phyloP scores from a whole-genome alignment of 2,113 vertebrate genomes.

The Pandion haliaetus region DNA sequence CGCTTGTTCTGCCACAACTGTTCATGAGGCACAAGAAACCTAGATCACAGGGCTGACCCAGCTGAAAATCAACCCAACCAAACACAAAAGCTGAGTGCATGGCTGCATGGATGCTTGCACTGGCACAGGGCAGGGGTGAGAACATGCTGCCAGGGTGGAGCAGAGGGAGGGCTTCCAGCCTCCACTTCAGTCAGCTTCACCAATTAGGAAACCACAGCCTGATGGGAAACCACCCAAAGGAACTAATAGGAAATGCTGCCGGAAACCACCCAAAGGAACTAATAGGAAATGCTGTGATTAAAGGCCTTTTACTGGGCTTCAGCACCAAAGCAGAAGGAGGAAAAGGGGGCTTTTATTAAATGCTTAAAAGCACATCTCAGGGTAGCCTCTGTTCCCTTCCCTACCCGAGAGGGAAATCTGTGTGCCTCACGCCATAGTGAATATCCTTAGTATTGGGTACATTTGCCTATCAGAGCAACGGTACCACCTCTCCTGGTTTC shows the following conservation, averaged over 20 bases:
- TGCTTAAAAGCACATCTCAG: background rate
- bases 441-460: background rate
- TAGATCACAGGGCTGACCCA: background rate
- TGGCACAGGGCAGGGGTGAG: background rate
- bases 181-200: background rate
- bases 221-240: background rate
- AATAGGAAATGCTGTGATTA: slow-evolving; percentile 6
- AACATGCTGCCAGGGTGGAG: rapidly evolving
- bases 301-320: background rate
- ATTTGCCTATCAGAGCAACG: background rate
- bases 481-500: background rate
- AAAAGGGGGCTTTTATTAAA: background rate
- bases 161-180: background rate
- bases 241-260: background rate
- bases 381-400: background rate
- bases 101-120: background rate
- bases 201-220: slow-evolving; percentile 6
- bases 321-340: background rate
- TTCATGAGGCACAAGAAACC: background rate
- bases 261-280: background rate
- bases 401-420: background rate
- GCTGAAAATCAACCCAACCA: background rate
- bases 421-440: background rate
- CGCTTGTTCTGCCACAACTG: background rate
- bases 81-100: background rate